These are phyloP conservation scores for Temnothorax rugatulus DNA, from an alignment of 2,888 invertebrate species.

Conservation along the genomic window DNA sequence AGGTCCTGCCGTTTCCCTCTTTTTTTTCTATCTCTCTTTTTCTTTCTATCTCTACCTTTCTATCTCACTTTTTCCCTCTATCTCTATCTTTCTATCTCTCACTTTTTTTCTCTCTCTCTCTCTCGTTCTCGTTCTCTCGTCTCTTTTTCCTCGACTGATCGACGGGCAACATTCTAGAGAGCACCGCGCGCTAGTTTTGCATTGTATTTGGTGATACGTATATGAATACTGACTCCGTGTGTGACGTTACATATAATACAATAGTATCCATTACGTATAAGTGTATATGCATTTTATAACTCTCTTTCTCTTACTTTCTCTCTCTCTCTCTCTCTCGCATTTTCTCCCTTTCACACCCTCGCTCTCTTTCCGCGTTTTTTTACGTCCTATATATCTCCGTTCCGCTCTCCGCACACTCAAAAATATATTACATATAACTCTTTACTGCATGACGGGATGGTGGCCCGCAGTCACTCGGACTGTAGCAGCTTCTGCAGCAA, in stretches of 20 bases:
- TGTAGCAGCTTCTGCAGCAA: constrained; percentile 93
- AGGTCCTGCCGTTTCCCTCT: constrained; percentile 24
- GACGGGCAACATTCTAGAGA: constrained; percentile 66
- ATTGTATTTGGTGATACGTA: constrained; percentile 85
- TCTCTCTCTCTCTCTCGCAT: neutral
- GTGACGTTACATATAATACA: constrained; percentile 78
- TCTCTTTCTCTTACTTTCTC: constrained; percentile 21
- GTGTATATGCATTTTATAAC: constrained; percentile 71
- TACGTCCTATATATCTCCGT: constrained; percentile 46
- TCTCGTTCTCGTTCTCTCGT: constrained; percentile 6
- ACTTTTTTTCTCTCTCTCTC: neutral
- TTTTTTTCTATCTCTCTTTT: neutral
- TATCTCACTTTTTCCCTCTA: neutral
- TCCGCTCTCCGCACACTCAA: constrained; percentile 42
- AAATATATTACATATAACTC: constrained; percentile 86
- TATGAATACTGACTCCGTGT: constrained; percentile 84
- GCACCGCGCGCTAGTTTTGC: constrained; percentile 77
- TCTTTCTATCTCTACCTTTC: neutral
- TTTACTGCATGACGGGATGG: constrained; percentile 86
- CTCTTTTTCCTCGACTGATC: constrained; percentile 32
- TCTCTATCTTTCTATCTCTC: neutral
- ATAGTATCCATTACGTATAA: constrained; percentile 73
- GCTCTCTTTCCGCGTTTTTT: constrained; percentile 21
- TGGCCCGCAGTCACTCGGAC: constrained; percentile 90
- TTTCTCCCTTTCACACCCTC: neutral